These are phyloP conservation scores for Crioceris asparagi DNA, from an alignment of 2,888 invertebrate genomes.

Conservation along the genomic window DNA sequence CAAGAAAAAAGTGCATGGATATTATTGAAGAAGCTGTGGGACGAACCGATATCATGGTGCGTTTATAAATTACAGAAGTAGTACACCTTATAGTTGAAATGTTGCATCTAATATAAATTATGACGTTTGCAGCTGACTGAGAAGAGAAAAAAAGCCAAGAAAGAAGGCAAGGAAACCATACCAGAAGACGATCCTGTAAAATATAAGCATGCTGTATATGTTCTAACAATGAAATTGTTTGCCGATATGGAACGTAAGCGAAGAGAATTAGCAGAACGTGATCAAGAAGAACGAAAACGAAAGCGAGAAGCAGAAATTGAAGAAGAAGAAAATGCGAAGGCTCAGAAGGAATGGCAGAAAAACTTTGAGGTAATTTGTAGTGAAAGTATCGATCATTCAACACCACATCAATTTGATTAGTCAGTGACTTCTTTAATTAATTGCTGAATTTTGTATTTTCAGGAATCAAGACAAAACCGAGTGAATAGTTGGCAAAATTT, in stretches of 20 bases:
- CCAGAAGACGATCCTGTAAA: slow-evolving; percentile 81
- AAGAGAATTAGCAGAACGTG: slow-evolving; percentile 76
- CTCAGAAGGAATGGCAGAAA: slow-evolving; percentile 95
- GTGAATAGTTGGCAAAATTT: slow-evolving; percentile 91
- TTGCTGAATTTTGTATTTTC: slow-evolving; percentile 29
- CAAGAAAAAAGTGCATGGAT: slow-evolving; percentile 86
- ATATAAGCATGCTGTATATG: slow-evolving; percentile 88
- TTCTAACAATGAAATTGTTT: slow-evolving; percentile 94
- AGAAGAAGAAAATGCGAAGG: slow-evolving; percentile 78
- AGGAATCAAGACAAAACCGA: slow-evolving; percentile 83
- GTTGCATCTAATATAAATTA: background rate
- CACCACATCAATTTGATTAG: background rate
- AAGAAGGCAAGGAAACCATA: slow-evolving; percentile 72
- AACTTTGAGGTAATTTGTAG: slow-evolving; percentile 78
- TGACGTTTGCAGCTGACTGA: slow-evolving; percentile 64
- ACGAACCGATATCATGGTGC: slow-evolving; percentile 84
- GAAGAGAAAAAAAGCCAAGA: slow-evolving; percentile 87
- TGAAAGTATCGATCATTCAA: background rate
- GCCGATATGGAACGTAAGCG: slow-evolving; percentile 94
- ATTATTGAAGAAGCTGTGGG: slow-evolving; percentile 96
- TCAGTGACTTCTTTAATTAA: background rate
- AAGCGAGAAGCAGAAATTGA: slow-evolving; percentile 90
- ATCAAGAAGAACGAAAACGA: slow-evolving; percentile 87
- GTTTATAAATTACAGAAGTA: too few relatives aligned
- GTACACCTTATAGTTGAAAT: too few relatives aligned